These are phyloP conservation scores for Pollachius pollachius DNA, from an alignment of 2,113 vertebrate genomes.

Conservation along the genomic window DNA sequence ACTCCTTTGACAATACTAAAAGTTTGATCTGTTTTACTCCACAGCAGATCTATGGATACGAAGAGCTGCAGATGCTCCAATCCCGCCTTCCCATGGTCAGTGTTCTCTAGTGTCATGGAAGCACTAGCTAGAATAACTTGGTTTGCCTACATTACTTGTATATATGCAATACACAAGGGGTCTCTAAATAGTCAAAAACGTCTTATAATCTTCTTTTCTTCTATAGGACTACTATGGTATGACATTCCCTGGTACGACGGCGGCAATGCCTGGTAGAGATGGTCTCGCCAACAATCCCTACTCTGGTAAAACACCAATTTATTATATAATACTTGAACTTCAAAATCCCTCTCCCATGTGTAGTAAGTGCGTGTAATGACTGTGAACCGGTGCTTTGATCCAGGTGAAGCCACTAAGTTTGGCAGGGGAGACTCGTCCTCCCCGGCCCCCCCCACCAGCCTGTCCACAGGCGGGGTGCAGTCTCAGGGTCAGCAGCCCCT, in stretches of 20 bases:
- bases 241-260: constrained; percentile 87
- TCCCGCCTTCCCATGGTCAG: constrained; percentile 93
- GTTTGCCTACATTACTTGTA: no score
- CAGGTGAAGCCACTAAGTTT: constrained; percentile 94
- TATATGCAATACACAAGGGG: background rate
- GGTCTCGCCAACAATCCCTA: constrained; percentile 89
- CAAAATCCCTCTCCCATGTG: no score
- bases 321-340: no score
- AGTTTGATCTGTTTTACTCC: constrained; percentile 33
- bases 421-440: constrained; percentile 91
- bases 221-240: constrained; percentile 95
- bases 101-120: constrained; percentile 12
- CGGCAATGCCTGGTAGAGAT: constrained; percentile 89
- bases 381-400: background rate
- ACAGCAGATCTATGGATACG: constrained; percentile 94
- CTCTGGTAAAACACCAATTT: constrained; percentile 76
- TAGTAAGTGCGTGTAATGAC: no score
- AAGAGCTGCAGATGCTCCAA: constrained; percentile 95
- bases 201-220: background rate
- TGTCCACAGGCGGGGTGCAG: constrained; percentile 81
- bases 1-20: background rate
- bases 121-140: no score
- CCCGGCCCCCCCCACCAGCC: constrained; percentile 85
- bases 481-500: constrained; percentile 78
- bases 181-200: background rate